phyloP scores from a whole-genome alignment of 2,797 vertebrate species.

The Scolopax rusticola region DNA sequence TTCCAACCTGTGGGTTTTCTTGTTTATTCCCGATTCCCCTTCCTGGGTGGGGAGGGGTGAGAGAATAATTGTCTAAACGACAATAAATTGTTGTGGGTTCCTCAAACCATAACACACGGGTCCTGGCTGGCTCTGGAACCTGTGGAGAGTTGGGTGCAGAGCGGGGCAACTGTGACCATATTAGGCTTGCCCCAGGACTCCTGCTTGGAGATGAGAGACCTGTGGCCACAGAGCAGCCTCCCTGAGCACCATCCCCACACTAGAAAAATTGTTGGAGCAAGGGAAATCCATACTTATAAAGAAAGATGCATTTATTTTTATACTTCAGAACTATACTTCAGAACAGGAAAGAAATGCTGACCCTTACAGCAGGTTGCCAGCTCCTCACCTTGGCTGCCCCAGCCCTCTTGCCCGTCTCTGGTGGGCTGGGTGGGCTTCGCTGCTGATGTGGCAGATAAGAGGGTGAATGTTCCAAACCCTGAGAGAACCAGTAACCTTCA shows the following conservation, averaged over 20 bases:
- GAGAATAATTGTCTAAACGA: neutral
- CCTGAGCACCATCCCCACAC: neutral
- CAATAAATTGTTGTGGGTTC: neutral
- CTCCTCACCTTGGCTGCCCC: fast-evolving
- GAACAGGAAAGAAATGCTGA: neutral
- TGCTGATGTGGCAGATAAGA: neutral
- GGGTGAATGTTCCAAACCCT: neutral
- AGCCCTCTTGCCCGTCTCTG: fast-evolving
- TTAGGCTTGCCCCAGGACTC: neutral
- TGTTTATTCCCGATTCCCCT: neutral
- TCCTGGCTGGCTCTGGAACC: fast-evolving
- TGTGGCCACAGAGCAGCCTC: neutral
- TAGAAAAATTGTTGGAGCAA: neutral
- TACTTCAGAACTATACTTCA: neutral
- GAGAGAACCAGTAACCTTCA: neutral
- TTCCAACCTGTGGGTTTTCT: neutral
- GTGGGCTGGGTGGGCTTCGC: neutral
- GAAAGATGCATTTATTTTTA: neutral
- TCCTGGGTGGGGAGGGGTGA: neutral
- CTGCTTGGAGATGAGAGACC: neutral
- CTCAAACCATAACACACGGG: neutral
- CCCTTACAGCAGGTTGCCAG: neutral
- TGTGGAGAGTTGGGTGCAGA: neutral
- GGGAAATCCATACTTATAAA: neutral
- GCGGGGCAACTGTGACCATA: neutral